Evolutionary conservation across 2,888 invertebrate species (phyloP).

Genomic region (Ischnura elegans): DNA sequence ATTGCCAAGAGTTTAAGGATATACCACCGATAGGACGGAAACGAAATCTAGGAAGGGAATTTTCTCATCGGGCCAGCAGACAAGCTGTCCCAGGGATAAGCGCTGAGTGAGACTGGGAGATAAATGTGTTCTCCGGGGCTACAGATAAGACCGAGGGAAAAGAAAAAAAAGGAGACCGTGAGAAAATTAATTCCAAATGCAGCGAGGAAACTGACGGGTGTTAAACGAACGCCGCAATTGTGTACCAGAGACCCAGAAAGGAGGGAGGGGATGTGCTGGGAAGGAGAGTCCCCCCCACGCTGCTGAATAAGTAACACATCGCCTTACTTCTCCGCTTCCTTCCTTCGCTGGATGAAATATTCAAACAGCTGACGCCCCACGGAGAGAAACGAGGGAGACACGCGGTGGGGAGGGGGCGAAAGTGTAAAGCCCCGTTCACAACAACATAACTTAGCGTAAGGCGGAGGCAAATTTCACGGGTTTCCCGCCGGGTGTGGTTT

Average conservation of each 20-base stretch:
- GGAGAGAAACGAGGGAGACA: background rate
- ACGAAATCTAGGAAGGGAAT: background rate
- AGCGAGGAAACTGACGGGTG: background rate
- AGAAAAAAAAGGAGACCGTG: background rate
- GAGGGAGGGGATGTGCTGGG: background rate
- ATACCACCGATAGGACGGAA: background rate
- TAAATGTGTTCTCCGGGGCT: background rate
- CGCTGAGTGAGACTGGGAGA: background rate
- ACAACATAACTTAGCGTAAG: no score
- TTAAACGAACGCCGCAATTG: slow-evolving; percentile 35
- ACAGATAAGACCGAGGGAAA: background rate
- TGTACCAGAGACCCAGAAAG: background rate
- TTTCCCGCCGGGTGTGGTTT: no score
- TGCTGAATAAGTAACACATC: slow-evolving; percentile 24
- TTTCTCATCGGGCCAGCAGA: background rate
- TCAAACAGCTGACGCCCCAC: slow-evolving; percentile 8
- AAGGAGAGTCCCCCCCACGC: background rate
- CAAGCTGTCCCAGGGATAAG: background rate
- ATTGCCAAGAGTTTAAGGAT: background rate
- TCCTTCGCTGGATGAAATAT: slow-evolving; percentile 6
- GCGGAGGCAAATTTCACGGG: background rate
- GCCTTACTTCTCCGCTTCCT: slow-evolving; percentile 24
- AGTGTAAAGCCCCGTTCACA: no score
- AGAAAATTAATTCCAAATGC: slow-evolving; percentile 16
- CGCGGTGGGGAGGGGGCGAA: background rate